Conservation (phyloP, 2,797 vertebrate genomes). For the Podarcis lilfordi region DNA sequence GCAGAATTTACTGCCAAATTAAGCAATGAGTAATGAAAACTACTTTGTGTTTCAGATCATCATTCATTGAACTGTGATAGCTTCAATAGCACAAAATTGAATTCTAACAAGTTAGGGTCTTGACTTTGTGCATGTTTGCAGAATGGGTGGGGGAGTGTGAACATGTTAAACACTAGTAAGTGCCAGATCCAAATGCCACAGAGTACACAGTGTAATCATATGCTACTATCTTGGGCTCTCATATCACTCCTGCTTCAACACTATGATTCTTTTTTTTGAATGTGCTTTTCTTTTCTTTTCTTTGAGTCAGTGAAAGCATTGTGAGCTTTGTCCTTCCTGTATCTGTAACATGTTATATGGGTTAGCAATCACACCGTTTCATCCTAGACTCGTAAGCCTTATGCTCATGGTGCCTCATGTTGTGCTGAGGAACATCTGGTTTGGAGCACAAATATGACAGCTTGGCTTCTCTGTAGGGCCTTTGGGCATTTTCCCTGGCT, state of each 20-base stretch:
- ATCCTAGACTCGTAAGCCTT: background rate
- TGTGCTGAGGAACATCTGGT: too few species aligned
- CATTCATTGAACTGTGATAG: slow-evolving; percentile 78
- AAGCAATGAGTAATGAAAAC: slow-evolving; percentile 80
- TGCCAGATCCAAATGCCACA: slow-evolving; percentile 7
- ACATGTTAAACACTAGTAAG: slow-evolving; percentile 31
- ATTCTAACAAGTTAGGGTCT: slow-evolving; percentile 75
- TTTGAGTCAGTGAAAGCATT: slow-evolving; percentile 7
- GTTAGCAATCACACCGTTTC: background rate
- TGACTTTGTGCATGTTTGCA: slow-evolving; percentile 67
- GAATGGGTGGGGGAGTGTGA: slow-evolving; percentile 56
- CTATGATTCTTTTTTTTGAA: background rate
- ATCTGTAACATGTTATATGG: background rate
- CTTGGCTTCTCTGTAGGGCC: too few species aligned
- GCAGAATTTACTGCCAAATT: slow-evolving; percentile 81
- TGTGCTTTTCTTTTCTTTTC: background rate
- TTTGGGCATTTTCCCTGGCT: too few species aligned
- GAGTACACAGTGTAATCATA: slow-evolving; percentile 12
- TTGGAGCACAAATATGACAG: too few species aligned
- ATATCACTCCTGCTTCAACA: background rate
- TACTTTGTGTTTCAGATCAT: slow-evolving; percentile 74
- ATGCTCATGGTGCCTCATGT: background rate
- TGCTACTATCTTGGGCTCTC: background rate
- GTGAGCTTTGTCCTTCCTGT: background rate
- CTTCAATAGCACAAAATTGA: slow-evolving; percentile 73